A percentile compares a stretch with the other conserved stretches of the same genome.
phyloP scores from a whole-genome alignment of 2,113 vertebrate genomes.

The Psephotus haematonotus region DNA sequence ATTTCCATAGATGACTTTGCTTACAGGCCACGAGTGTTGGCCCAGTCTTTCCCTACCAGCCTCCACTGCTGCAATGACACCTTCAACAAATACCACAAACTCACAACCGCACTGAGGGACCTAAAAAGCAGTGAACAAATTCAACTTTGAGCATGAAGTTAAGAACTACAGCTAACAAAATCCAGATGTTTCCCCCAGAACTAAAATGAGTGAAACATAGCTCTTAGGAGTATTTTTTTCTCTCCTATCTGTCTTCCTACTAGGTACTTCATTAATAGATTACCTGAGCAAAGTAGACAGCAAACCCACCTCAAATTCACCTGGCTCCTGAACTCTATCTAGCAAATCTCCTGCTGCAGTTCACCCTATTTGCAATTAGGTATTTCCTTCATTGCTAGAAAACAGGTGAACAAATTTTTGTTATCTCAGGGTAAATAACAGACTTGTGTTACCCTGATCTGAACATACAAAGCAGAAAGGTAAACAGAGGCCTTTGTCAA shows the following conservation, averaged over 20 bases:
- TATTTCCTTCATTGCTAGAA: neutral
- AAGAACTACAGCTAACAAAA: neutral
- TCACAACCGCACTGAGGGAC: neutral
- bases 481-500: neutral
- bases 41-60: neutral
- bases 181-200: neutral
- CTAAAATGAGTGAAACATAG: neutral
- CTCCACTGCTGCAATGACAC: neutral
- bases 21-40: accelerated
- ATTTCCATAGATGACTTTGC: neutral
- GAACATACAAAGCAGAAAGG: neutral
- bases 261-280: neutral
- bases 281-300: neutral
- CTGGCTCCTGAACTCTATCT: neutral
- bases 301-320: neutral
- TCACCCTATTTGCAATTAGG: neutral
- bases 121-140: neutral
- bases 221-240: neutral
- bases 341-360: neutral
- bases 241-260: neutral
- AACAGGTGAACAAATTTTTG: neutral
- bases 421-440: neutral
- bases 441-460: neutral
- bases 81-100: neutral
- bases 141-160: neutral